A percentile compares a stretch with the other conserved stretches of the same genome.
Conservation (phyloP, 2,113 vertebrate genomes). For the Caloenas nicobarica region DNA sequence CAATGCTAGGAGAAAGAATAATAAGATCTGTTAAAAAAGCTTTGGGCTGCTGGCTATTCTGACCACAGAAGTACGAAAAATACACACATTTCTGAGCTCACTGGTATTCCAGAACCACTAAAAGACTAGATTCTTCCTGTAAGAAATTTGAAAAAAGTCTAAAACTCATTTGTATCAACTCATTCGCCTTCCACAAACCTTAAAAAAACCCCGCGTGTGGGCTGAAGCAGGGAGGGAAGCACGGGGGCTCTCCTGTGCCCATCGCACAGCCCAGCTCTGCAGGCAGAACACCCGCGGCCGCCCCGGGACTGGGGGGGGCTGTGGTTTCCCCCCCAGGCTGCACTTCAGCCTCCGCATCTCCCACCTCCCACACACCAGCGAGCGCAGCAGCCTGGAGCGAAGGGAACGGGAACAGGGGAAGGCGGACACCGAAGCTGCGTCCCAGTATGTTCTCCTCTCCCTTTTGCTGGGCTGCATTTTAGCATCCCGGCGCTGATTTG, state of each 20-base stretch:
- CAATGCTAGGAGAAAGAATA: not conserved
- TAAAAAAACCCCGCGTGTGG: not conserved
- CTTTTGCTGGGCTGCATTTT: not conserved
- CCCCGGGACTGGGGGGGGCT: not conserved
- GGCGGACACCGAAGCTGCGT: rapidly evolving
- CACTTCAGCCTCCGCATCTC: not conserved
- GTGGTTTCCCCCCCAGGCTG: not conserved
- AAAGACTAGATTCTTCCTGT: not conserved
- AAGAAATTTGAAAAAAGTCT: conserved; percentile 9
- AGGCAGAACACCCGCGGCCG: rapidly evolving
- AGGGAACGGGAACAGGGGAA: not conserved
- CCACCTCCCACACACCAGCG: rapidly evolving
- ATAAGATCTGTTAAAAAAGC: not conserved
- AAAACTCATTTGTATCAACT: not conserved
- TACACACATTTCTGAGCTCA: not conserved
- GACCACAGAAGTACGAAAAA: not conserved
- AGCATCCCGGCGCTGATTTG: not conserved
- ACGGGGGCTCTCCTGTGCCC: not conserved
- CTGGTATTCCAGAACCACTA: not conserved
- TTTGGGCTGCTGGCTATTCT: not conserved
- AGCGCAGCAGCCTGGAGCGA: not conserved
- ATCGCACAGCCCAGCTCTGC: not conserved
- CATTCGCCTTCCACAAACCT: not conserved
- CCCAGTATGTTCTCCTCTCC: not conserved
- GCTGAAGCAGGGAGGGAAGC: not conserved